Evolutionary conservation across 2,797 vertebrate species (phyloP), one percentile per base, ranked within the genome.

Genomic region (Sebastes aleutianus): DNA sequence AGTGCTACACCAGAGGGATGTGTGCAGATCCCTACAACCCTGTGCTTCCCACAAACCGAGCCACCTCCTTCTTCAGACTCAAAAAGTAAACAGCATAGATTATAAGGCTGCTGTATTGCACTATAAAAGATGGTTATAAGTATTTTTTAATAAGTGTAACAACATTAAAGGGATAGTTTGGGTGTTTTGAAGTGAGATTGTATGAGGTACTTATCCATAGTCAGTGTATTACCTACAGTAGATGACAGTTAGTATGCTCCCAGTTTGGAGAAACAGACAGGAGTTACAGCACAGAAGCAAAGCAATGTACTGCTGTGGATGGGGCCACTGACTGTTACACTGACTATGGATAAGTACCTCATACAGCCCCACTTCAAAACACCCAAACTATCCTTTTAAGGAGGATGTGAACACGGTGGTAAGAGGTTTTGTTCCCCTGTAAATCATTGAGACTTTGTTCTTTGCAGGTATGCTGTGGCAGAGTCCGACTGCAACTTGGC

Each of bases 401-500:
- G 1, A 7, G 31, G 18, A 8, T 12, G 7, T 47, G 31, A 3
- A 53, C 0, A 0, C 47, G 0, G 18, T 18, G 43, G 8, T n/a
- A 24, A 4, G 22, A 26, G 0, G 1, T 10, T 50, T 58, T 29
- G 9, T 36, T 1, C 7, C 18, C 4, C 4, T 34, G n/a, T 47
- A 4, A 1, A 2, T 53, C 5, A 22, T 0, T 1, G 10, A n/a
- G 13, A 14, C 6, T 57, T 73, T 74, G 11, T 66, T 29, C 12
- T 31, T 10, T 62, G 43, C 85, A 99, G 99, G 76, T 99, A 93
- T 87, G 95, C 96, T n/a, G 97, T 99, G 84, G 97, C 98, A 0
- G 98, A 99, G 93, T 98, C 98, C 0, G 99, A 99, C 91, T 99
- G 98, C 92, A 98, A 96, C 90, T 93, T 99, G 90, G 97, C 98